These are phyloP conservation scores for Vireo griseus DNA, from an alignment of 2,797 vertebrate genomes.

Conservation along the genomic window DNA sequence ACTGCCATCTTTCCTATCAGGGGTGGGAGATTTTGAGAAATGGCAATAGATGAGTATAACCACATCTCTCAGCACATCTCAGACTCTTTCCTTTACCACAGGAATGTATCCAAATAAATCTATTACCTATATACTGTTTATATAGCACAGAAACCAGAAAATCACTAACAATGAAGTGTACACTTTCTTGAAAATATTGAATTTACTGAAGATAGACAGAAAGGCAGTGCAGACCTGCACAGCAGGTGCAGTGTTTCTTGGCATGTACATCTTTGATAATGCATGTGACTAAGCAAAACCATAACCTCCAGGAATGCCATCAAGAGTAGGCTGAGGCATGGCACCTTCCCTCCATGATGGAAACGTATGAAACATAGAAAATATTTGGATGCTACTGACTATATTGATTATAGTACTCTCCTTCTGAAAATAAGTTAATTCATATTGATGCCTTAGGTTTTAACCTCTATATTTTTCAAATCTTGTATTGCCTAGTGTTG, in stretches of 20 bases:
- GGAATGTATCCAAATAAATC: not conserved
- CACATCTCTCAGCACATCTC: not conserved
- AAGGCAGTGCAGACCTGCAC: not conserved
- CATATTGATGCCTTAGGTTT: not conserved
- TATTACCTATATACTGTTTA: not conserved
- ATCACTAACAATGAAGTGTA: not conserved
- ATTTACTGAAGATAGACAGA: not conserved
- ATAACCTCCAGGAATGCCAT: not conserved
- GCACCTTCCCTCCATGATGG: not conserved
- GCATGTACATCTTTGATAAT: not conserved
- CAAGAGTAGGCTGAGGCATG: not conserved
- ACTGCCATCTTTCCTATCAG: not conserved
- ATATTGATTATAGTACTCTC: accelerated
- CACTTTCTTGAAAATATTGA: not conserved
- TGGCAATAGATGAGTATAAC: accelerated
- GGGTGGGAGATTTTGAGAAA: not conserved
- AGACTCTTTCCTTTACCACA: not conserved
- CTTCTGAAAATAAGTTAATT: not conserved
- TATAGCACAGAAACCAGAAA: not conserved
- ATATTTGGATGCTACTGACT: not conserved
- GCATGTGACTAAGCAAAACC: not conserved
- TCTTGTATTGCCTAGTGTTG: no score
- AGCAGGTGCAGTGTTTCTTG: not conserved
- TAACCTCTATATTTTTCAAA: no score
- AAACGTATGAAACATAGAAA: not conserved